Percentiles rank a stretch among this genome's conserved stretches.
phyloP scores from a whole-genome alignment of 2,888 invertebrate species.

The Eupithecia vulgata region DNA sequence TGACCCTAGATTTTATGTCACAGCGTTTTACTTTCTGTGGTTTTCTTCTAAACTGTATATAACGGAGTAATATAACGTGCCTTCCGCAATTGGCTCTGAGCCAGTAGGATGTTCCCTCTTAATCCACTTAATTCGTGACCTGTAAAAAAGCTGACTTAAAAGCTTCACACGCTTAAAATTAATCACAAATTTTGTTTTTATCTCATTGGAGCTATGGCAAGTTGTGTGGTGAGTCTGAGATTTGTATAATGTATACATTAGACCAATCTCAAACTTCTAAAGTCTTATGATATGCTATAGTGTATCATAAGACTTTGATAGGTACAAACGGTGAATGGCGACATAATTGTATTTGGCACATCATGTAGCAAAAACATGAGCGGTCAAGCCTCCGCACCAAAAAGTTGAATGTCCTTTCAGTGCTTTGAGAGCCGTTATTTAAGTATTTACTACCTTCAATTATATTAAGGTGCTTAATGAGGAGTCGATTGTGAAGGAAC shows the following conservation, averaged over 20 bases:
- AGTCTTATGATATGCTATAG: too few relatives aligned
- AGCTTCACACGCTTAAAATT: not conserved
- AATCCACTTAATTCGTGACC: not conserved
- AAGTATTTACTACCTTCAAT: slow-evolving; percentile 1
- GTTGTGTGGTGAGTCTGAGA: not conserved
- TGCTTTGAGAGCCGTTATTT: slow-evolving; percentile 50
- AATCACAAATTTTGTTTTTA: not conserved
- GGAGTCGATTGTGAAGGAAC: not conserved
- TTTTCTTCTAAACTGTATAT: too few relatives aligned
- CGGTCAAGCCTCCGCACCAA: slow-evolving; percentile 52
- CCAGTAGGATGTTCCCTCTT: not conserved
- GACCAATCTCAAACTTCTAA: too few relatives aligned
- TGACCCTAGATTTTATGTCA: slow-evolving; percentile 50
- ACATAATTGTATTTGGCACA: slow-evolving; percentile 42
- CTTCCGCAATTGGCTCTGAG: slow-evolving; percentile 44
- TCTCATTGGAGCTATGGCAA: not conserved
- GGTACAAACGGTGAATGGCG: slow-evolving; percentile 58
- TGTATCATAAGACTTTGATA: not conserved
- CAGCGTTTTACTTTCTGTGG: slow-evolving; percentile 44
- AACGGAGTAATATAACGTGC: slow-evolving; percentile 29
- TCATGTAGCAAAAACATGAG: slow-evolving; percentile 57
- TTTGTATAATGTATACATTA: not conserved
- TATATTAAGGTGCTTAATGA: slow-evolving; percentile 11
- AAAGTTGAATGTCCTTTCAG: slow-evolving; percentile 64
- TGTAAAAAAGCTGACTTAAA: not conserved